These are phyloP conservation scores for Dipodomys merriami DNA, from an alignment of 2,113 vertebrate species.

Conservation along the genomic window DNA sequence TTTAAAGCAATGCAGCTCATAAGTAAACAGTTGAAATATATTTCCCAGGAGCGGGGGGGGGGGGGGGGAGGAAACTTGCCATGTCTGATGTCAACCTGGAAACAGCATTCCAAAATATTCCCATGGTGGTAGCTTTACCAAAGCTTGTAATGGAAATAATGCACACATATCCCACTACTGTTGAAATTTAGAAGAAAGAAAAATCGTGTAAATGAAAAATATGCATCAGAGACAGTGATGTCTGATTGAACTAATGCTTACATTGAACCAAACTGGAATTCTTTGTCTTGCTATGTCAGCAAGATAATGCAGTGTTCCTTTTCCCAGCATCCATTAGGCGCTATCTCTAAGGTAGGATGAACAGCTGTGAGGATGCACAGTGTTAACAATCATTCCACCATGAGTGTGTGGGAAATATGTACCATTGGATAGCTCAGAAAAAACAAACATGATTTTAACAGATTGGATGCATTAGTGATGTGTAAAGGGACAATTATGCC, in stretches of 20 bases:
- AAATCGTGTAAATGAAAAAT: slow-evolving; percentile 42
- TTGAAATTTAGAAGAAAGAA: slow-evolving; percentile 41
- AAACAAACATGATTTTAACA: slow-evolving; percentile 60
- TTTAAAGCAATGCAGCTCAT: slow-evolving; percentile 14
- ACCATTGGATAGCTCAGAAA: background rate
- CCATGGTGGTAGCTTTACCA: slow-evolving; percentile 21
- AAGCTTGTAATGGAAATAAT: slow-evolving; percentile 35
- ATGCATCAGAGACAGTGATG: slow-evolving; percentile 32
- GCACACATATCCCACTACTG: background rate
- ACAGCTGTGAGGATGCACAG: background rate
- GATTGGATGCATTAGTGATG: slow-evolving; percentile 66
- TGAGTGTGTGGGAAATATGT: slow-evolving; percentile 49
- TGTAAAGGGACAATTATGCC: slow-evolving; percentile 54
- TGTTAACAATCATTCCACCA: slow-evolving; percentile 31
- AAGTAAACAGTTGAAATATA: slow-evolving; percentile 46
- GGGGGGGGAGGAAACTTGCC: background rate
- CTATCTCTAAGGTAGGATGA: slow-evolving; percentile 17
- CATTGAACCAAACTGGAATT: slow-evolving; percentile 41
- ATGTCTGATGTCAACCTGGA: slow-evolving; percentile 33
- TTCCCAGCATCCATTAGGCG: background rate
- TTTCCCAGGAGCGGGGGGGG: background rate
- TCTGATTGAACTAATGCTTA: slow-evolving; percentile 45
- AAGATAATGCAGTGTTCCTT: background rate
- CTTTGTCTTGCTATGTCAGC: slow-evolving; percentile 36
- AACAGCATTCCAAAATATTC: slow-evolving; percentile 37